A percentile compares a stretch with the other conserved stretches of the same genome.
phyloP scores from a whole-genome alignment of 2,888 invertebrate genomes.

The Microctonus hyperodae region DNA sequence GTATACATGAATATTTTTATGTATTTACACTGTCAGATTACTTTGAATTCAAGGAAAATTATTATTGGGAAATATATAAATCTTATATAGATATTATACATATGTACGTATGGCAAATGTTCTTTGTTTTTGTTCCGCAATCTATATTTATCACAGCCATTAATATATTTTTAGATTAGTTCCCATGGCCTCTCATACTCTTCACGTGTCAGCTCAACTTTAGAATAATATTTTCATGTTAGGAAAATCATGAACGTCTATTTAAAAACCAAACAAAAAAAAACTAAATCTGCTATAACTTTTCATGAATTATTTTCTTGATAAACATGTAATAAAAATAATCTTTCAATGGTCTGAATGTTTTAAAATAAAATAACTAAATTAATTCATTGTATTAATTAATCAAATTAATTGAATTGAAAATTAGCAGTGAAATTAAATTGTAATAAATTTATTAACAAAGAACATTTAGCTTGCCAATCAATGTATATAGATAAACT shows the following conservation, averaged over 20 bases:
- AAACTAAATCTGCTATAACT: not conserved
- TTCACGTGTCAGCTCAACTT: constrained; percentile 28
- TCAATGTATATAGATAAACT: constrained; percentile 28
- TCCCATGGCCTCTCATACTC: constrained; percentile 18
- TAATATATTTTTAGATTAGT: constrained; percentile 27
- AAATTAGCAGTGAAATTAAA: not conserved
- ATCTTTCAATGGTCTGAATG: not conserved
- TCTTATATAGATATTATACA: too few relatives aligned
- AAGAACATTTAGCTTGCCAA: constrained; percentile 33
- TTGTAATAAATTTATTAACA: constrained; percentile 13
- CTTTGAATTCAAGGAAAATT: not conserved
- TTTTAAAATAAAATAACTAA: not conserved
- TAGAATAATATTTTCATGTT: constrained; percentile 20
- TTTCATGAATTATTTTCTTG: not conserved
- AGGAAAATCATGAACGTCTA: not conserved
- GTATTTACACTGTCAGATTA: not conserved
- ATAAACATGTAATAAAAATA: not conserved
- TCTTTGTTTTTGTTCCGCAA: constrained; percentile 16
- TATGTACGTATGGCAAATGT: not conserved
- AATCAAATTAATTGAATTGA: not conserved
- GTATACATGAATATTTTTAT: constrained; percentile 11
- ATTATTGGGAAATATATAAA: too few relatives aligned
- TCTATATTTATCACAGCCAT: constrained; percentile 24
- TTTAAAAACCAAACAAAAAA: not conserved
- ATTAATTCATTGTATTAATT: not conserved